Evolutionary conservation across 2,888 invertebrate species (phyloP).

Genomic region (Pseudoips prasinana): DNA sequence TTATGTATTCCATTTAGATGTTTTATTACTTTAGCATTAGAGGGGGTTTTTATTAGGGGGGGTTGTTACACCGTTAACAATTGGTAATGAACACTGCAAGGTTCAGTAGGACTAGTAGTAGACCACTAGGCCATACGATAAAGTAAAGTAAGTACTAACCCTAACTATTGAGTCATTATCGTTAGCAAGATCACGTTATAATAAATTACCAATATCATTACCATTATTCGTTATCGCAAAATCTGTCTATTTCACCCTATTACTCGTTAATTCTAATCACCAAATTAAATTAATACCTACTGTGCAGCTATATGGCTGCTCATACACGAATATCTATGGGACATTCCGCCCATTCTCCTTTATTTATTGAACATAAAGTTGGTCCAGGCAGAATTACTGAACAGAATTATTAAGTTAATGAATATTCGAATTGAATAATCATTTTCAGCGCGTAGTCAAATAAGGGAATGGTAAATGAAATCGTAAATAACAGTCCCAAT

Average conservation of each 20-base stretch:
- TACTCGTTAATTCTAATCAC: conserved; percentile 21
- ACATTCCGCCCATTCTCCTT: conserved; percentile 10
- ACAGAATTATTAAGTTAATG: conserved; percentile 16
- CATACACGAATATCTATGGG: conserved; percentile 2
- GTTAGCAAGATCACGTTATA: too few relatives aligned
- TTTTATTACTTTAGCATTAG: too few relatives aligned
- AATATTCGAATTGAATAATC: conserved; percentile 10
- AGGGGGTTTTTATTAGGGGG: too few relatives aligned
- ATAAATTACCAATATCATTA: too few relatives aligned
- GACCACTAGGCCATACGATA: too few relatives aligned
- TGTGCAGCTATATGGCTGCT: conserved; percentile 11
- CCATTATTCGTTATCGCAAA: conserved; percentile 1
- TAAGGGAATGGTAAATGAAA: background rate
- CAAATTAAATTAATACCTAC: conserved; percentile 24
- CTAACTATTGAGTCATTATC: too few relatives aligned
- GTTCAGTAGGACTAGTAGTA: too few relatives aligned
- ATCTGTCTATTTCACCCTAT: conserved; percentile 11
- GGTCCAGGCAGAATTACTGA: conserved; percentile 4
- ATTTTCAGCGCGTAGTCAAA: conserved; percentile 3
- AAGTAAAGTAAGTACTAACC: too few relatives aligned
- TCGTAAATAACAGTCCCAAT: too few relatives aligned
- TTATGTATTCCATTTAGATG: too few relatives aligned
- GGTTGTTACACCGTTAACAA: too few relatives aligned
- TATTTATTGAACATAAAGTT: conserved; percentile 15
- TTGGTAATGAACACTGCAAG: too few relatives aligned